Percentiles rank a stretch among this genome's conserved stretches.
These are phyloP conservation scores for Abscondita cerata DNA, from an alignment of 2,888 invertebrate species.

Conservation along the genomic window DNA sequence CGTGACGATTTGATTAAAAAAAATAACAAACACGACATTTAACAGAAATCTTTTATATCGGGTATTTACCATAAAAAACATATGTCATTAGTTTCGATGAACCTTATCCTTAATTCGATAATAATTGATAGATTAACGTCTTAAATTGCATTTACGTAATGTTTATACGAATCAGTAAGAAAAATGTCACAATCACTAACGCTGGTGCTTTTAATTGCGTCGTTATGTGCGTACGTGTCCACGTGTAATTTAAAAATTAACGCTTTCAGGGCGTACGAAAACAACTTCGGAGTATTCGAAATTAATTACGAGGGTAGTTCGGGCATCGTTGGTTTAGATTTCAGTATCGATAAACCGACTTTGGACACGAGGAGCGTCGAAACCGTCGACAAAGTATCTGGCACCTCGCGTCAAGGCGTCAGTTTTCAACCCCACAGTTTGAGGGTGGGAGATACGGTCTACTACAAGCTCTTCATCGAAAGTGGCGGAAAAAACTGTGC, in stretches of 20 bases:
- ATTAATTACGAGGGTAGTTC: slow-evolving; percentile 2
- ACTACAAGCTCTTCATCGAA: slow-evolving; percentile 1
- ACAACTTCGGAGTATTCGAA: background rate
- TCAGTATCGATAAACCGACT: background rate
- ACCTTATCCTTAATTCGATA: too few species aligned
- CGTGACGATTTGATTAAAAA: too few species aligned
- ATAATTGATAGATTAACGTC: too few species aligned
- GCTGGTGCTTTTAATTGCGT: background rate
- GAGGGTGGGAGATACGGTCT: background rate
- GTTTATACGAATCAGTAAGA: too few species aligned
- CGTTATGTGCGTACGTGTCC: slow-evolving; percentile 13
- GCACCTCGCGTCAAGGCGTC: background rate
- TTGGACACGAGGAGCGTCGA: background rate
- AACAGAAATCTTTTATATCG: too few species aligned
- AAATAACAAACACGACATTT: too few species aligned
- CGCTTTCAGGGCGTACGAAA: slow-evolving; percentile 1
- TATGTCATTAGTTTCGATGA: too few species aligned
- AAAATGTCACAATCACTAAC: too few species aligned
- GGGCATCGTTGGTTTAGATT: background rate
- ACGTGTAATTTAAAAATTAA: background rate
- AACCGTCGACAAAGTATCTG: background rate
- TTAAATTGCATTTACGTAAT: too few species aligned
- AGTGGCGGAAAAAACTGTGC: background rate
- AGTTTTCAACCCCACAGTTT: background rate
- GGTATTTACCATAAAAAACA: too few species aligned